phyloP scores from a whole-genome alignment of 2,888 invertebrate species.

The Catocala nupta region DNA sequence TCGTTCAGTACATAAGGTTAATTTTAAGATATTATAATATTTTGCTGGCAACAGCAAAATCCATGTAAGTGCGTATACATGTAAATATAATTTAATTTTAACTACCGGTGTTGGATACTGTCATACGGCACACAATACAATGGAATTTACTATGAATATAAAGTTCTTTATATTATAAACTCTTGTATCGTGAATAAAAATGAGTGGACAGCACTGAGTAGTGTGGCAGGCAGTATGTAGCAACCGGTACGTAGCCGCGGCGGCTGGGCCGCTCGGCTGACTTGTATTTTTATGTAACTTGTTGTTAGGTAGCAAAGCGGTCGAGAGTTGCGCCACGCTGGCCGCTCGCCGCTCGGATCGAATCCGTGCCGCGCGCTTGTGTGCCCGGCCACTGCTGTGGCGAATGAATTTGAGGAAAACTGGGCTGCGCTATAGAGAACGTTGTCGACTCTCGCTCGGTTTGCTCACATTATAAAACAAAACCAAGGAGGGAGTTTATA shows the following conservation, averaged over 20 bases:
- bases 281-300: conserved; percentile 82
- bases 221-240: conserved; percentile 57
- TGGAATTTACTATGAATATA: conserved; percentile 46
- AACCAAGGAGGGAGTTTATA: background rate
- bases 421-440: conserved; percentile 43
- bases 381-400: conserved; percentile 32
- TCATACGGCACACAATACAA: conserved; percentile 21
- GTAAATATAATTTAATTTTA: background rate
- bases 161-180: conserved; percentile 41
- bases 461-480: background rate
- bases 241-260: conserved; percentile 68
- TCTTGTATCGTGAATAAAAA: conserved; percentile 59
- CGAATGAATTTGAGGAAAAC: conserved; percentile 57
- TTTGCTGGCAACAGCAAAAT: no score
- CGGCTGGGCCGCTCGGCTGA: conserved; percentile 51
- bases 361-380: conserved; percentile 36
- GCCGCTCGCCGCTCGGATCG: conserved; percentile 43
- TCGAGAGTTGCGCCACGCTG: conserved; percentile 67
- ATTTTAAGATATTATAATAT: no score
- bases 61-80: no score
- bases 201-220: conserved; percentile 55
- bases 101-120: conserved; percentile 11
- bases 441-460: conserved; percentile 2
- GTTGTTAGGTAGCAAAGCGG: conserved; percentile 56
- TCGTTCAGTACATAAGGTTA: no score